phyloP scores from a whole-genome alignment of 2,797 vertebrate species.

The Sarcoramphus papa region DNA sequence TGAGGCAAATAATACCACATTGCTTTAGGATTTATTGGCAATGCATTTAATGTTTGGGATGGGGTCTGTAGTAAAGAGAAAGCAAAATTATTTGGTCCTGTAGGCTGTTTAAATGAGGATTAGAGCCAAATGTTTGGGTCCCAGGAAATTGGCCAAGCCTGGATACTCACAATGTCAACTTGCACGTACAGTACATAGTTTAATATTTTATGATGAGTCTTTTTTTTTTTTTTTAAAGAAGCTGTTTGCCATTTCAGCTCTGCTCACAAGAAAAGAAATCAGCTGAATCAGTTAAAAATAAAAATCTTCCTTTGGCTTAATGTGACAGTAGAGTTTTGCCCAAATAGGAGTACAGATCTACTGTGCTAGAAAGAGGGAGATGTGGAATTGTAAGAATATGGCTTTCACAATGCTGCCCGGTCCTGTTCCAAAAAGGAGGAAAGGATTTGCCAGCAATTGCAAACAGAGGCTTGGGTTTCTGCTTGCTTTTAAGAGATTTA shows the following conservation, averaged over 20 bases:
- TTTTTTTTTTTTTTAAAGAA: background rate
- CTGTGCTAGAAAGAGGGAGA: background rate
- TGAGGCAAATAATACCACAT: conserved; percentile 18
- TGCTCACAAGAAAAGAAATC: conserved; percentile 11
- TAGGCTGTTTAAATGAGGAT: conserved; percentile 6
- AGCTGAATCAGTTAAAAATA: conserved; percentile 50
- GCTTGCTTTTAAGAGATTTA: background rate
- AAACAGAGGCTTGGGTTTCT: background rate
- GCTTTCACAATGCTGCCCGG: background rate
- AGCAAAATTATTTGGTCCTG: conserved; percentile 17
- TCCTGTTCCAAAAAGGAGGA: background rate
- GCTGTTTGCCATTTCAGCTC: conserved; percentile 34
- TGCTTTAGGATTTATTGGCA: conserved; percentile 26
- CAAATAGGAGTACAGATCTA: background rate
- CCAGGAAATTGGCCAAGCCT: conserved; percentile 45
- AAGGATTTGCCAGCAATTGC: background rate
- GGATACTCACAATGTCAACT: conserved; percentile 36
- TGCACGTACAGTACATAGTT: conserved; percentile 47
- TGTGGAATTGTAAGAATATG: background rate
- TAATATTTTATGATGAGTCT: conserved; percentile 12
- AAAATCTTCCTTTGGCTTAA: conserved; percentile 37
- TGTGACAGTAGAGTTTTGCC: conserved; percentile 6
- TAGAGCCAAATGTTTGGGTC: conserved; percentile 43
- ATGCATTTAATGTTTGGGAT: background rate
- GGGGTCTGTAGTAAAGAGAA: background rate